phyloP scores from a whole-genome alignment of 2,888 invertebrate genomes.

The Hoplodrina ambigua region DNA sequence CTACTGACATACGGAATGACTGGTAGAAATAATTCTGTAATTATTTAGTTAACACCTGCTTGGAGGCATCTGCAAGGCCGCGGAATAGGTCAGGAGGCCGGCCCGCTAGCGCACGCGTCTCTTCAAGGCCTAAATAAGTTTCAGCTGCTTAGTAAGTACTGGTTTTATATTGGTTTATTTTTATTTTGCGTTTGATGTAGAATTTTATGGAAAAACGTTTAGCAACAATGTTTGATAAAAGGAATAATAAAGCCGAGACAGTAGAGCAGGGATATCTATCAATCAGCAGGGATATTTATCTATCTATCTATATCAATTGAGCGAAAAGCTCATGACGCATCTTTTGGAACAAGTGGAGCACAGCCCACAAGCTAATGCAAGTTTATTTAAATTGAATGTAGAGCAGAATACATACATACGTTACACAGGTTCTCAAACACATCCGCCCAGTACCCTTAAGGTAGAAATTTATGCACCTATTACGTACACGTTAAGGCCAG shows the following conservation, averaged over 20 bases:
- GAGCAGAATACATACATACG: constrained; percentile 20
- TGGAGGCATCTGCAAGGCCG: constrained; percentile 80
- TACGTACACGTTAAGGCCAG: constrained; percentile 68
- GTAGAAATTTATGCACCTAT: constrained; percentile 64
- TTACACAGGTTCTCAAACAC: constrained; percentile 42
- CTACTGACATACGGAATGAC: constrained; percentile 35
- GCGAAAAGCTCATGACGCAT: constrained; percentile 15
- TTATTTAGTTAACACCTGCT: constrained; percentile 66
- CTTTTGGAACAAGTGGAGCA: constrained; percentile 14
- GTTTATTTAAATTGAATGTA: constrained; percentile 43
- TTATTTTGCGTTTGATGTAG: constrained; percentile 14
- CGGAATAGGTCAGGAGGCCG: constrained; percentile 87
- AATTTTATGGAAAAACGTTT: constrained; percentile 8
- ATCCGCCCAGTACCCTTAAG: constrained; percentile 58
- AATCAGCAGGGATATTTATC: too few species aligned
- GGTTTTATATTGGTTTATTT: constrained; percentile 60
- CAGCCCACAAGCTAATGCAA: constrained; percentile 5
- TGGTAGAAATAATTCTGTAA: constrained; percentile 54
- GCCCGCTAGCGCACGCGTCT: constrained; percentile 77
- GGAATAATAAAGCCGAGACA: neutral
- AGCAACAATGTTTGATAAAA: neutral
- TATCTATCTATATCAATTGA: constrained; percentile 1
- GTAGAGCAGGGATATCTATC: neutral
- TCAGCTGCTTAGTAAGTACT: constrained; percentile 75
- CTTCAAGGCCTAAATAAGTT: constrained; percentile 76